Evolutionary conservation across 1,140 invertebrate genomes (phyloP), one percentile per base, ranked within the genome.

Genomic region (Maniola jurtina): DNA sequence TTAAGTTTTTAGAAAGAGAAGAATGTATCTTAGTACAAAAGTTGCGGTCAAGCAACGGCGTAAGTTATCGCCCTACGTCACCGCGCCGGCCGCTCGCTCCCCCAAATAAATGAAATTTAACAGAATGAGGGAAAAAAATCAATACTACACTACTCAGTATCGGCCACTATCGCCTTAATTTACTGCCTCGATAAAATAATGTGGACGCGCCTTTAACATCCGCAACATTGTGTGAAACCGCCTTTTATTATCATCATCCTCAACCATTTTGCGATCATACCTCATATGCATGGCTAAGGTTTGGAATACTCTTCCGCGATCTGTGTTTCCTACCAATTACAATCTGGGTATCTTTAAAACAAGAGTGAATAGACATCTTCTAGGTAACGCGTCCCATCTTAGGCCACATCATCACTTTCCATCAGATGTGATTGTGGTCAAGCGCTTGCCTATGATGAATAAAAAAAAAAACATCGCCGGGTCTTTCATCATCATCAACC

Each of bases 91-190:
- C 83, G 77, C 75, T 76, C 82, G 80, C 81, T 85, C 86, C 88
- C 84, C 83, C 88, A 86, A 78, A 90, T 90, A 88, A 88, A 90
- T 88, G 85, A 88, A 90, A 88, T 90, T 90, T 88, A 87, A 88
- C 88, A 85, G 86, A 87, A 90, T 90, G 88, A 87, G 84, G 88
- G 88, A 90, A 90, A 89, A 84, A 90, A 90, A 90, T 90, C 87
- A 87, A 90, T 90, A 90, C 83, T 59, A 77, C 78, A 80, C 80
- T 80, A 86, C 73, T 80, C 70, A 67, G 72, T 83, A 89, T 89
- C 84, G 84, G 78, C 81, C 81, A 87, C 80, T 88, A 88, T 86
- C 83, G 80, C 65, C 77, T 84, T 86, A 85, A 89, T 88, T 86
- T 89, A 86, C 84, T 84, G 71, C 75, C 64, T 64, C 80, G 81